These are phyloP conservation scores for Pygoscelis antarcticus DNA, from an alignment of 2,113 vertebrate genomes.

Conservation along the genomic window DNA sequence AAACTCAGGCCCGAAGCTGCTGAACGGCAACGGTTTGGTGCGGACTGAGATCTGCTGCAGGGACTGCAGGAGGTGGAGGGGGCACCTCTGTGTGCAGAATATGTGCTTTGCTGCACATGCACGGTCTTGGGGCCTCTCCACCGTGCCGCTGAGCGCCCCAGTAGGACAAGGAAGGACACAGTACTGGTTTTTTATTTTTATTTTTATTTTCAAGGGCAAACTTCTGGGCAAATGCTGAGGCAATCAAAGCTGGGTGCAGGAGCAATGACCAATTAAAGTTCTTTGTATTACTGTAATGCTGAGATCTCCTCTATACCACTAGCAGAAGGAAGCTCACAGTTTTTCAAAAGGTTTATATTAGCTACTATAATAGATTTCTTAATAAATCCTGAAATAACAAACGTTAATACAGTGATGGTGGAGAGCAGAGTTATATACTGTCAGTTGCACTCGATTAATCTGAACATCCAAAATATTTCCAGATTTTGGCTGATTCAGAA, in stretches of 20 bases:
- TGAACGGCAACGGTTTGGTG: neutral
- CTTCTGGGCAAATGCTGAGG: neutral
- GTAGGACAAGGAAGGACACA: neutral
- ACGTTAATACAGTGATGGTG: neutral
- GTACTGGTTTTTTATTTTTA: neutral
- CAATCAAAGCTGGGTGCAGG: neutral
- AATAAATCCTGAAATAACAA: neutral
- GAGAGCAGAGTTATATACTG: neutral
- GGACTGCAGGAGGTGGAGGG: neutral
- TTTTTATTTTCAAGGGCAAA: neutral
- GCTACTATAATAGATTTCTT: neutral
- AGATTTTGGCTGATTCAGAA: neutral
- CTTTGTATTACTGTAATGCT: neutral
- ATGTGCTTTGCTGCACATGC: neutral
- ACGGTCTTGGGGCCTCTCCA: neutral
- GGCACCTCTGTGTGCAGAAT: neutral
- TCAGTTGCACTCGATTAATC: neutral
- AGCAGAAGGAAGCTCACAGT: neutral
- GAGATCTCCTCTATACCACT: neutral
- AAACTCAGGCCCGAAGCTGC: neutral
- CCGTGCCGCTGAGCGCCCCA: neutral
- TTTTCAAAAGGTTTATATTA: neutral
- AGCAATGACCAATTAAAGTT: neutral
- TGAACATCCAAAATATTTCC: neutral
- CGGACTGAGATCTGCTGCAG: fast-evolving